Conservation (phyloP, 2,113 vertebrate species). For the Phocoena phocoena region DNA sequence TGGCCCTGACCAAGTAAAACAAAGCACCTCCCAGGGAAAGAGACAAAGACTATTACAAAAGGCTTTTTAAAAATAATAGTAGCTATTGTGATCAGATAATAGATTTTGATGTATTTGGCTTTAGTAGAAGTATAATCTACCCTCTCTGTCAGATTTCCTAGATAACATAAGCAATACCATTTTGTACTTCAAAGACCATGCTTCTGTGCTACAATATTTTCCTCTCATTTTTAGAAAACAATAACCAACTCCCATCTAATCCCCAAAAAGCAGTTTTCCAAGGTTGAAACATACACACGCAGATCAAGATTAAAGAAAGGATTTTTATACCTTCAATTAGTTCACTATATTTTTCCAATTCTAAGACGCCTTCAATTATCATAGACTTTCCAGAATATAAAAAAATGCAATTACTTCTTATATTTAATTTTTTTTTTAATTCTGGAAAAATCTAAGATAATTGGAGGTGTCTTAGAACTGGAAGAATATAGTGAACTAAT, state of each 20-base stretch:
- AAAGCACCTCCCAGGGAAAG: neutral
- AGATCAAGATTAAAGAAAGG: constrained; percentile 1
- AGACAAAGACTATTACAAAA: neutral
- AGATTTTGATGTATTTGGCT: neutral
- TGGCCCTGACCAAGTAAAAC: neutral
- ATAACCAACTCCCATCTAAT: neutral
- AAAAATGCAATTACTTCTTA: neutral
- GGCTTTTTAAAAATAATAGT: neutral
- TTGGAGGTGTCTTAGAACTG: too few relatives aligned
- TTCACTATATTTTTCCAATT: neutral
- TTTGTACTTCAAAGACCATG: neutral
- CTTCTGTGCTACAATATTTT: neutral
- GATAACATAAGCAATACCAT: neutral
- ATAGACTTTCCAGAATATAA: neutral
- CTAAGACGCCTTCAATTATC: neutral
- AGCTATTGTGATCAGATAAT: neutral
- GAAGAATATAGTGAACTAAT: too few relatives aligned
- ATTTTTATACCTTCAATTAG: neutral
- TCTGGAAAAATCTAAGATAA: too few relatives aligned
- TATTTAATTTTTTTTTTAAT: too few relatives aligned
- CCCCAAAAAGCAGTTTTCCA: neutral
- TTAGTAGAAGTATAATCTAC: neutral
- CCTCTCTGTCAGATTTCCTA: neutral
- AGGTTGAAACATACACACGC: neutral
- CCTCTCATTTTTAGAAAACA: neutral